Conservation (phyloP, 2,797 vertebrate genomes). For the Notamacropus eugenii region DNA sequence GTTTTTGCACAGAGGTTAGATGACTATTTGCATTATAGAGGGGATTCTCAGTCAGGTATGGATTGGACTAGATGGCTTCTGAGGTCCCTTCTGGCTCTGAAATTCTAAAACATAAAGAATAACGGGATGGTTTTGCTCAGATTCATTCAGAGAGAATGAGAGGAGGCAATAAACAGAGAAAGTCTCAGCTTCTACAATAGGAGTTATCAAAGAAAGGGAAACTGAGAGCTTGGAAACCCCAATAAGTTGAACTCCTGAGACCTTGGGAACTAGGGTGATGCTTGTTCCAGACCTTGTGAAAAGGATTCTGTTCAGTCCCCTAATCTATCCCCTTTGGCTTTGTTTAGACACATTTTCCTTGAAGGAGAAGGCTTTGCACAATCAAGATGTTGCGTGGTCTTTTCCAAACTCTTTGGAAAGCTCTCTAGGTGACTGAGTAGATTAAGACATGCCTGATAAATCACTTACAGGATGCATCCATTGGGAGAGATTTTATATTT, state of each 20-base stretch:
- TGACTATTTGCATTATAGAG: not conserved
- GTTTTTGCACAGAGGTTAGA: not conserved
- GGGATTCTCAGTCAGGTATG: not conserved
- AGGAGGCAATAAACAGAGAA: conserved; percentile 37
- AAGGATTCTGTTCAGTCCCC: conserved; percentile 70
- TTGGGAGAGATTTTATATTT: conserved; percentile 58
- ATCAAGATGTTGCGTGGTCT: conserved; percentile 64
- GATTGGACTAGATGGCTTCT: not conserved
- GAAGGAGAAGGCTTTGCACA: conserved; percentile 63
- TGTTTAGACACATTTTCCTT: conserved; percentile 60
- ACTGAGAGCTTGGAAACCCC: conserved; percentile 12
- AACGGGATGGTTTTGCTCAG: not conserved
- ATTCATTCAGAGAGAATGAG: conserved; percentile 48
- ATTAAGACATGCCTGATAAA: conserved; percentile 70
- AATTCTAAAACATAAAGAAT: not conserved
- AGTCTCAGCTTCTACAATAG: conserved; percentile 29
- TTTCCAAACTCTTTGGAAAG: conserved; percentile 56
- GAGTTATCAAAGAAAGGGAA: conserved; percentile 48
- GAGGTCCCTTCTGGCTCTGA: not conserved
- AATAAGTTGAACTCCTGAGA: conserved; percentile 32
- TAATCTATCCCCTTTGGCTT: conserved; percentile 57
- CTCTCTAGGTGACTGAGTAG: conserved; percentile 59
- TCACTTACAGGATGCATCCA: conserved; percentile 39
- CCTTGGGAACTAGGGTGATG: not conserved
- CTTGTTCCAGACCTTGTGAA: conserved; percentile 28